These are phyloP conservation scores for Delia radicum DNA, from an alignment of 1,140 invertebrate genomes.

Conservation along the genomic window DNA sequence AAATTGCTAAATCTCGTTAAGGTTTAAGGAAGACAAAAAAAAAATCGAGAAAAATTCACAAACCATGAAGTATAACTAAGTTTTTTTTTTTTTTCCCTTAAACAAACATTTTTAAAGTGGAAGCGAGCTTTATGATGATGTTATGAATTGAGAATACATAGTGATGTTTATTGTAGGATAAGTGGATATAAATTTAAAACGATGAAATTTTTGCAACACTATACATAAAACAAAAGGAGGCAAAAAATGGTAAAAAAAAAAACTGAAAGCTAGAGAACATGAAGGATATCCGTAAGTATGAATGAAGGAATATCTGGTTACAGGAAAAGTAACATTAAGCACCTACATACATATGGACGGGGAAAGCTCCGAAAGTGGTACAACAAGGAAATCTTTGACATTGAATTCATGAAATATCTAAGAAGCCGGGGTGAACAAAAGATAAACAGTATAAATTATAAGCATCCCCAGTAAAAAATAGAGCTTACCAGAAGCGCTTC, in stretches of 20 bases:
- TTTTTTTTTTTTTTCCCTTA: too few relatives aligned
- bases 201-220: background rate
- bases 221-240: background rate
- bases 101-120: background rate
- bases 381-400: too few relatives aligned
- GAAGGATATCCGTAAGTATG: background rate
- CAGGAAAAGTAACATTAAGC: background rate
- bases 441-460: too few relatives aligned
- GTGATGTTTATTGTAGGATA: background rate
- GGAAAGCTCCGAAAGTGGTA: too few relatives aligned
- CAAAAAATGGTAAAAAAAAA: background rate
- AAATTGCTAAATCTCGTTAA: constrained; percentile 23
- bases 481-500: too few relatives aligned
- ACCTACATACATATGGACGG: too few relatives aligned
- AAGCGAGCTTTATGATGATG: background rate
- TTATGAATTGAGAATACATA: background rate
- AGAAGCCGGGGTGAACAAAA: too few relatives aligned
- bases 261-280: background rate
- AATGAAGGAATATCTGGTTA: background rate
- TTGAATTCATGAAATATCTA: too few relatives aligned
- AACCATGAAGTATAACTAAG: background rate
- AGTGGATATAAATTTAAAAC: background rate
- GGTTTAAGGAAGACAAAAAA: background rate
- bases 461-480: too few relatives aligned
- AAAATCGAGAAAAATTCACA: background rate